Base-by-base conservation (phyloP, 2,888 invertebrate species). In the Netelia virgata region DNA sequence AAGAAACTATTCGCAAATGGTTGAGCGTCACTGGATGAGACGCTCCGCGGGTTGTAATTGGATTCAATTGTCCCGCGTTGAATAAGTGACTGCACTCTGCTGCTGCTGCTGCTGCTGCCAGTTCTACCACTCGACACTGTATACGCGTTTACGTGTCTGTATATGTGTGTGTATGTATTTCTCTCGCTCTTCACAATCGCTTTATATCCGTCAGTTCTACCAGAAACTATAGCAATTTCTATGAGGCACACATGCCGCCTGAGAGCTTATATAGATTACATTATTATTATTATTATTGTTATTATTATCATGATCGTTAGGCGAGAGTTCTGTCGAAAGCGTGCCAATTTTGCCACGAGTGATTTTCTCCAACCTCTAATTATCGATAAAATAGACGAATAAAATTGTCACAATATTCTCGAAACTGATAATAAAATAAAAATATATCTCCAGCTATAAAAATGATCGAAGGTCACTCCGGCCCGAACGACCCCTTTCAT, bases 31-130 rank as follows among this genome's bases (percentile, higher is more conserved):
- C 87, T 87, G 87, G 59, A 28, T 53, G 78, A 79, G 74, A 74
- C 69, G 81, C 81, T 86, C 82, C 86, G 79, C 91, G 90, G 92
- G 89, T 92, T 92, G 93, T 93, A 93, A 93, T 93, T 93, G 93
- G 92, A 93, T 93, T 93, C 92, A 92, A 93, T 93, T 93, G 93
- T 93, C 92, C 93, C 92, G 92, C 92, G 92, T 93, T 93, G 92
- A 93, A 93, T 93, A 92, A 92, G 93, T 91, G 91, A 92, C 93
- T 92, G 91, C 91, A 89, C 90, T 90, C 90, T 88, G 87, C 88
- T 87, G 87, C 86, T 57, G 72, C 50, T 69, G 23, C 90, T 88
- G 87, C 88, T 87, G 14, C 47, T 14, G 47, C 47, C 63, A 81
- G 43, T 81, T 73, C 61, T 81, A 72, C 72, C 59, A 64, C 64